Conservation (phyloP, 2,888 invertebrate species). For the Halocaridina rubra region DNA sequence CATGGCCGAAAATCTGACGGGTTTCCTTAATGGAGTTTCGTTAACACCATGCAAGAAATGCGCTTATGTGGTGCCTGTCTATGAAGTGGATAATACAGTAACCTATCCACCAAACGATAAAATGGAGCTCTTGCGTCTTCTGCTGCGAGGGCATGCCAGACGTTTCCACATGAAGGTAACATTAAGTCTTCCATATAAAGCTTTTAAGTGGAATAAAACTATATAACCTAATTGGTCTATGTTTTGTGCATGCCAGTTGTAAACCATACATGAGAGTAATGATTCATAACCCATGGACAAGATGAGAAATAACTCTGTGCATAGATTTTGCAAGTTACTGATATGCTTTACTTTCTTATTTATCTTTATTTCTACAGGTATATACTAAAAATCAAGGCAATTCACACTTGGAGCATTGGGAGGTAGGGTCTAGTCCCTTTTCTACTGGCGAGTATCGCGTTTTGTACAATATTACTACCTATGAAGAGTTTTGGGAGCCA, state of each 20-base stretch:
- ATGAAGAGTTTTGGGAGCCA: conserved; percentile 59
- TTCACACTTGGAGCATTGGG: conserved; percentile 65
- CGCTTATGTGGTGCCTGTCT: conserved; percentile 66
- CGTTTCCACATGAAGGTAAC: conserved; percentile 51
- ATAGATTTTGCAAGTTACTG: too few species aligned
- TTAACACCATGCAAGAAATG: conserved; percentile 64
- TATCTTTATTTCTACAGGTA: conserved; percentile 21
- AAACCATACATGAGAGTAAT: too few species aligned
- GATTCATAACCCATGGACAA: too few species aligned
- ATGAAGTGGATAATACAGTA: conserved; percentile 64
- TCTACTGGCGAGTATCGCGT: background rate
- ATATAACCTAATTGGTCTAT: too few species aligned
- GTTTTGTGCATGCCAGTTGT: too few species aligned
- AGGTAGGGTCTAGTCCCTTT: conserved; percentile 61
- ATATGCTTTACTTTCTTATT: too few species aligned
- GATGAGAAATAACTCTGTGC: too few species aligned
- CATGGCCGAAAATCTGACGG: conserved; percentile 54
- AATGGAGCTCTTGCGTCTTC: conserved; percentile 63
- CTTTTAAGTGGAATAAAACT: too few species aligned
- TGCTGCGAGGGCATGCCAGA: conserved; percentile 23
- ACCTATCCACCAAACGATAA: conserved; percentile 64
- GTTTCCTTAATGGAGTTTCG: conserved; percentile 20
- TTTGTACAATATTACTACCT: conserved; percentile 44
- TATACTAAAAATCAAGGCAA: conserved; percentile 65
- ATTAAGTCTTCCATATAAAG: background rate